Conservation (phyloP, 30 jellyfish, hydroid and myxozoan genomes). For the Hydractinia symbiolongicarpus region DNA sequence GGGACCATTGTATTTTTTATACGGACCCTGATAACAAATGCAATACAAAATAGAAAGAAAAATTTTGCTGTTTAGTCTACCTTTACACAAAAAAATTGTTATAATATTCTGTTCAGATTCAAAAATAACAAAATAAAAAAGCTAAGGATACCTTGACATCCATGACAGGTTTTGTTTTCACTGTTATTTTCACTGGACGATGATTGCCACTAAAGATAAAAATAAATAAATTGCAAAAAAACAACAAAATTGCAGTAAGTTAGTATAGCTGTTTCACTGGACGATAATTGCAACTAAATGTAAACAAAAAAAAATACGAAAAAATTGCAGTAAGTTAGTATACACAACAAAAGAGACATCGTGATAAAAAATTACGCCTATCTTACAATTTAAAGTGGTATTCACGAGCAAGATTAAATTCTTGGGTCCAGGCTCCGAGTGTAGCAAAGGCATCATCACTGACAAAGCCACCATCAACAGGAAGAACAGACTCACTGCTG, state of each 20-base stretch:
- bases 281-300: neutral
- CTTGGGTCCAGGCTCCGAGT: conserved; percentile 46
- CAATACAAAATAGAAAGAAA: too few relatives aligned
- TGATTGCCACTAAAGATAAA: conserved; percentile 27
- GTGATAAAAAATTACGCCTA: too few relatives aligned
- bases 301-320: neutral
- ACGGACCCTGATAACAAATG: too few relatives aligned
- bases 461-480: conserved; percentile 38
- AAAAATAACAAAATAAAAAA: neutral
- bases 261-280: neutral
- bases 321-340: neutral
- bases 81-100: too few relatives aligned
- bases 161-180: conserved; percentile 40
- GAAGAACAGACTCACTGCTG: conserved; percentile 18
- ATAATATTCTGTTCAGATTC: too few relatives aligned
- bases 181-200: conserved; percentile 36
- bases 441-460: conserved; percentile 20
- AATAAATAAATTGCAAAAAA: neutral
- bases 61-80: too few relatives aligned
- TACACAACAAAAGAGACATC: neutral
- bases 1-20: neutral
- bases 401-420: conserved; percentile 38
- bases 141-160: conserved; percentile 30
- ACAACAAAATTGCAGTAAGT: neutral
- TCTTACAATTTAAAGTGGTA: conserved; percentile 31